These are phyloP conservation scores for Spodoptera frugiperda DNA, from an alignment of 1,140 invertebrate species.

Conservation along the genomic window DNA sequence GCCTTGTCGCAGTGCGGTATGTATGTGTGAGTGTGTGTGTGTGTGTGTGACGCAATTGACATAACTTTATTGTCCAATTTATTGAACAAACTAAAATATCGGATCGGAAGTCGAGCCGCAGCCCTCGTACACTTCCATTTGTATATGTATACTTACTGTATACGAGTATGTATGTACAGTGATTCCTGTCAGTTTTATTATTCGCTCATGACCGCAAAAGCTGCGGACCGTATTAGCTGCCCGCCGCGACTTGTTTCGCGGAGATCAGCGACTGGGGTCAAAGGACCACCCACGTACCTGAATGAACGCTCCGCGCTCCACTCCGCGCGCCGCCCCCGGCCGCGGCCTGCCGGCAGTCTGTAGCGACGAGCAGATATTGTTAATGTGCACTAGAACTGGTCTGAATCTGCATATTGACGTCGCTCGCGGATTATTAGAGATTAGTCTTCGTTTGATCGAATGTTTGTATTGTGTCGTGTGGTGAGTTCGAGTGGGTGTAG, in stretches of 20 bases:
- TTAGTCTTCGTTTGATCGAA: too few species aligned
- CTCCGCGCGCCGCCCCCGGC: background rate
- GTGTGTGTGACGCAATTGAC: too few species aligned
- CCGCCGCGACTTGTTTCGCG: background rate
- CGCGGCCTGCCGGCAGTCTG: background rate
- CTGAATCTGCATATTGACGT: too few species aligned
- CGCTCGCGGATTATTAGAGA: too few species aligned
- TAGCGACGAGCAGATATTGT: background rate
- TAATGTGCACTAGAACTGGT: too few species aligned
- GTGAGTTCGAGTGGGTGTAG: too few species aligned
- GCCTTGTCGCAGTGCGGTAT: too few species aligned
- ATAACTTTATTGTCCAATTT: too few species aligned
- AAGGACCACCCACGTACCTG: conserved; percentile 39
- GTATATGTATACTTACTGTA: background rate
- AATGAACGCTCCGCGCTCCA: background rate
- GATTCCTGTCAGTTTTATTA: conserved; percentile 7
- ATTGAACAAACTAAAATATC: too few species aligned
- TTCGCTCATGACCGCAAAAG: conserved; percentile 13
- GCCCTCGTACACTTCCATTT: background rate
- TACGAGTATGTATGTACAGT: background rate
- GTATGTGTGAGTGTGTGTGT: too few species aligned
- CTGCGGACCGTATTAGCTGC: background rate
- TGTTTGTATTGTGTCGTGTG: too few species aligned
- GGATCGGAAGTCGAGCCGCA: background rate
- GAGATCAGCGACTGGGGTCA: conserved; percentile 24